Evolutionary conservation across 2,888 invertebrate species (phyloP).

Genomic region (Chymomyza amoena): DNA sequence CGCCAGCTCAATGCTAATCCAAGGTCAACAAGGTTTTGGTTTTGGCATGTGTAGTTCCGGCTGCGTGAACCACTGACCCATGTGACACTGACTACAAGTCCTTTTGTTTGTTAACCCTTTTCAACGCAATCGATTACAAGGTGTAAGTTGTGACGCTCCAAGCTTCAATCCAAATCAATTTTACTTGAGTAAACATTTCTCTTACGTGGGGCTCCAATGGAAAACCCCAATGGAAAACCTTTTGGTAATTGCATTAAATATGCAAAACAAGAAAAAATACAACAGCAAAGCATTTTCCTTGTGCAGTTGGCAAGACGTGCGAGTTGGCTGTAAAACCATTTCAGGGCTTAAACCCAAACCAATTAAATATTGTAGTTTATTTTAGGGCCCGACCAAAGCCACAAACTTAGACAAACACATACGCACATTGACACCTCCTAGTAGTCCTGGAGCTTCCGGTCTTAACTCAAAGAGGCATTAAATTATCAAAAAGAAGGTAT

Average conservation of each 20-base stretch:
- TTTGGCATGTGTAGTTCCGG: not conserved
- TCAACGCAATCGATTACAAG: not conserved
- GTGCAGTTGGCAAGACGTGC: conserved; percentile 53
- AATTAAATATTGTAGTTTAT: conserved; percentile 66
- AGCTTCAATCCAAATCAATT: conserved; percentile 50
- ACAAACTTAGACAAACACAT: conserved; percentile 8
- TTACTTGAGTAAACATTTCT: conserved; percentile 7
- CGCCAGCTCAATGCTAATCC: not conserved
- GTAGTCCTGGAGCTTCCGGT: conserved; percentile 33
- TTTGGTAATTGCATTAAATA: conserved; percentile 72
- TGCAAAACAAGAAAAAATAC: conserved; percentile 45
- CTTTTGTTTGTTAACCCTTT: not conserved
- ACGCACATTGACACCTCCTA: conserved; percentile 35
- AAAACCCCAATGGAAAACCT: conserved; percentile 51
- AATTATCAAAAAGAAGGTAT: conserved; percentile 52
- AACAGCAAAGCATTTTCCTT: conserved; percentile 23
- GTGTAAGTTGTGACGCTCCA: not conserved
- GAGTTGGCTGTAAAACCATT: not conserved
- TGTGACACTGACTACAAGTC: not conserved
- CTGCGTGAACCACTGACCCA: not conserved
- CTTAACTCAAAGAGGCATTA: conserved; percentile 67
- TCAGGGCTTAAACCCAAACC: conserved; percentile 33
- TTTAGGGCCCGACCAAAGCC: conserved; percentile 39
- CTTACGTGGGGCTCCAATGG: not conserved
- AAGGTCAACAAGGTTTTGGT: not conserved